Base-by-base conservation (phyloP, 2,888 invertebrate genomes). In the Alsophila aescularia region DNA sequence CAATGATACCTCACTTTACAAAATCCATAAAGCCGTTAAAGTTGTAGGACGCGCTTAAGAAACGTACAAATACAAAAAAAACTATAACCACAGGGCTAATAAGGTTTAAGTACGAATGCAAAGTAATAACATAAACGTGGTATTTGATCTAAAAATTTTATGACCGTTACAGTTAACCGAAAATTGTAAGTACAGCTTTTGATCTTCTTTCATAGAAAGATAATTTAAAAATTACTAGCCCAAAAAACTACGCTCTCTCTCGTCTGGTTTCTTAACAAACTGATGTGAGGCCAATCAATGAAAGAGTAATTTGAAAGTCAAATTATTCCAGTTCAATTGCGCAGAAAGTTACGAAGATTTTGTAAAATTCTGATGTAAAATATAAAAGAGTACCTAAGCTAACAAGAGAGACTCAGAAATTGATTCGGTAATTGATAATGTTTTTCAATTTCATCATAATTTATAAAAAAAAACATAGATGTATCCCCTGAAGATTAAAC, bases 291-390 rank as follows among this genome's bases (percentile, higher is more conserved):
- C 50, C 62, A 60, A 62, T 62, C 58, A 62, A 50, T 54, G 50
- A 40, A 57, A 52, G 52, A 58, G 54, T 58, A 55, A 58, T 62
- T 58, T 62, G 54, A 62, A 62, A 62, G 52, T 62, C 57, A 62
- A 51, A 62, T 60, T 47, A 58, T 50, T 37, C 32, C 16, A 47
- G 57, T 45, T 52, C 47, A 52, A 54, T 49, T 51, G 58, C 44
- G 52, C 40, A 40, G 44, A 58, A 52, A 52, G 44, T 45, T 60
- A 57, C 12, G 36, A 51, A 58, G 49, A 51, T 39, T 59, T 48
- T 13, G 29, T 31, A 36, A 54, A 39, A 37, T 34, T 39, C 18
- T 21, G 12, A 36, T 42, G 21, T 37, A 36, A 53, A 50, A 43
- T 43, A 43, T 37, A 29, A 31, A 21, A 29, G 10, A 12, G 9